Conservation (phyloP, 1,140 invertebrate genomes). For the Diabrotica undecimpunctata region DNA sequence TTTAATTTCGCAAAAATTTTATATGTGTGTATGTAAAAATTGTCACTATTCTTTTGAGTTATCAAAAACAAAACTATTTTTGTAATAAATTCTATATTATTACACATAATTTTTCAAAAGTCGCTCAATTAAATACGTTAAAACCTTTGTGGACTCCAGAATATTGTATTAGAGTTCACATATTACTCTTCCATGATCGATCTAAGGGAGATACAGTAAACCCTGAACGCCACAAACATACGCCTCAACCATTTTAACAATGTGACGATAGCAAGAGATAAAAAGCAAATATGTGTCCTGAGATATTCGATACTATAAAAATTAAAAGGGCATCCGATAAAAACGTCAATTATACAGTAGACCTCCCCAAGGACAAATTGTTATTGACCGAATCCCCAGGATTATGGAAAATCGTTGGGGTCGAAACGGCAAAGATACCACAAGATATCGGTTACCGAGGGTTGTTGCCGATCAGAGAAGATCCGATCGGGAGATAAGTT, state of each 20-base stretch:
- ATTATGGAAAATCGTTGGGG: conserved; percentile 41
- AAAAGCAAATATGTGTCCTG: conserved; percentile 12
- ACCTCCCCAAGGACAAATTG: conserved; percentile 41
- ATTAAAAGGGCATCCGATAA: conserved; percentile 18
- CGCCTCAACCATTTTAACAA: conserved; percentile 11
- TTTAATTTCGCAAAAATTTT: too few relatives aligned
- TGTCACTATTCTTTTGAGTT: too few relatives aligned
- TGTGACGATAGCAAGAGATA: conserved; percentile 34
- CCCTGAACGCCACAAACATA: conserved; percentile 4
- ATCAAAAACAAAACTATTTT: too few relatives aligned
- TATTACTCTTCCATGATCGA: neutral
- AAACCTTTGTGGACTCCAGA: neutral
- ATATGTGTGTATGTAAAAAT: too few relatives aligned
- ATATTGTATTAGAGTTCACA: neutral
- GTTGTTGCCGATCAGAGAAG: conserved; percentile 20
- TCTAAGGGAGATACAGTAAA: neutral
- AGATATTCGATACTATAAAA: conserved; percentile 17
- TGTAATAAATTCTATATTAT: too few relatives aligned
- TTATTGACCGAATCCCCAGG: conserved; percentile 40
- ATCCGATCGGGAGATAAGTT: conserved; percentile 31
- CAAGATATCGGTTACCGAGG: conserved; percentile 29
- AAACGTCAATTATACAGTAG: conserved; percentile 36
- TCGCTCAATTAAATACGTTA: neutral
- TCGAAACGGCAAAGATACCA: conserved; percentile 23
- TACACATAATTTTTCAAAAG: too few relatives aligned